A percentile compares a stretch with the other conserved stretches of the same genome.
Conservation (phyloP, 2,888 invertebrate species). For the Biston betularia region DNA sequence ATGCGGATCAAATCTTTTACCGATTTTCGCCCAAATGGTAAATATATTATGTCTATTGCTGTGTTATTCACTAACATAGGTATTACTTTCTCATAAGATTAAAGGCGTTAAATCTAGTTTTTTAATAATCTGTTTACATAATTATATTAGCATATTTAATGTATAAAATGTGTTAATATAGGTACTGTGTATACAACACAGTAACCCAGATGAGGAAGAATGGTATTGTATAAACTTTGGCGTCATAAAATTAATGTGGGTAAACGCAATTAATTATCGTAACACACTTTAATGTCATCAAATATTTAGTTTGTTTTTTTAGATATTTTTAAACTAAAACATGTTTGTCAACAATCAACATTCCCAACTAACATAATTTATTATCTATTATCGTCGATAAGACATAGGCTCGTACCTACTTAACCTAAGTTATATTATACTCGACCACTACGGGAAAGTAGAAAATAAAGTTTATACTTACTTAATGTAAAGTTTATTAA, state of each 20-base stretch:
- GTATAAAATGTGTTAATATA: constrained; percentile 10
- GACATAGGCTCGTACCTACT: neutral
- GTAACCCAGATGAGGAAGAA: constrained; percentile 23
- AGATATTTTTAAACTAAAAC: neutral
- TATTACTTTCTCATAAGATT: constrained; percentile 1
- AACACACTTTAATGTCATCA: neutral
- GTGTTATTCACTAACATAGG: neutral
- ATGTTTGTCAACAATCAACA: neutral
- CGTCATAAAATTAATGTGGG: constrained; percentile 9
- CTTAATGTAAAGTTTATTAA: constrained; percentile 18
- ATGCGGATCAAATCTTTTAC: constrained; percentile 82
- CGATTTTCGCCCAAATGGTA: constrained; percentile 85
- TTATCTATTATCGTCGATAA: constrained; percentile 3
- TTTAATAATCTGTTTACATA: constrained; percentile 12
- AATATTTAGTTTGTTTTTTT: neutral
- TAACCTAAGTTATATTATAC: neutral
- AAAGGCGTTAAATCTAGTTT: neutral
- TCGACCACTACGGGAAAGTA: constrained; percentile 15
- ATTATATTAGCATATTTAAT: constrained; percentile 21
- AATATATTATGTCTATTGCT: constrained; percentile 50
- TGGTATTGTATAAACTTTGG: constrained; percentile 8
- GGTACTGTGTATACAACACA: constrained; percentile 1
- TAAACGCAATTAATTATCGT: neutral
- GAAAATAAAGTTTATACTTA: constrained; percentile 10
- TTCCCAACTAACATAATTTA: too few species aligned